A percentile compares a stretch with the other conserved stretches of the same genome.
Conservation (phyloP, 2,113 vertebrate species). For the Actinemys pallida region DNA sequence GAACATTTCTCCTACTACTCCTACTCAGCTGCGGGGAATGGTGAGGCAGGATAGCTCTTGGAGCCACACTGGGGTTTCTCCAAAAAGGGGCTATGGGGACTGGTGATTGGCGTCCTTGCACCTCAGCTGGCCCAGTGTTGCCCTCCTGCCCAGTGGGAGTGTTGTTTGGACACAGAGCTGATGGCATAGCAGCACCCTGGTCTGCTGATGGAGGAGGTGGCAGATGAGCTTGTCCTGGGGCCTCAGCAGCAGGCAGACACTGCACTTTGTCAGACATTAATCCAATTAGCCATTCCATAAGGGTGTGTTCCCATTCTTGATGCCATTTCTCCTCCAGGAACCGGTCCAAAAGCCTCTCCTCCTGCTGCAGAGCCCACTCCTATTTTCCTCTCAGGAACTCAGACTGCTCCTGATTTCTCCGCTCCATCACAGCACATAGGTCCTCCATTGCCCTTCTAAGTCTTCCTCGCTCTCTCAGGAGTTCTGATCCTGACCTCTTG, state of each 20-base stretch:
- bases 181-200: too few species aligned
- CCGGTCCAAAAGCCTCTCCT: background rate
- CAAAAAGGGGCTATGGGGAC: too few species aligned
- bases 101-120: too few species aligned
- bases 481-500: background rate
- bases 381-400: background rate
- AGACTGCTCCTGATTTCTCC: background rate
- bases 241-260: background rate
- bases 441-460: background rate
- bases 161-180: too few species aligned
- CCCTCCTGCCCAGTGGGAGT: too few species aligned
- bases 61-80: too few species aligned
- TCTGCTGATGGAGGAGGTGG: too few species aligned
- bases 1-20: too few species aligned
- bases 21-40: too few species aligned
- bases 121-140: too few species aligned
- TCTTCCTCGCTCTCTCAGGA: background rate
- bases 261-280: background rate
- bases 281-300: background rate
- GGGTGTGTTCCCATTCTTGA: too few species aligned
- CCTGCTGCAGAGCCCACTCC: background rate
- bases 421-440: background rate
- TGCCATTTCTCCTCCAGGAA: background rate
- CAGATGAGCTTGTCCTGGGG: background rate
- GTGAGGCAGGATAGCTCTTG: too few species aligned